phyloP scores from a whole-genome alignment of 2,888 invertebrate species.

The Tyria jacobaeae region DNA sequence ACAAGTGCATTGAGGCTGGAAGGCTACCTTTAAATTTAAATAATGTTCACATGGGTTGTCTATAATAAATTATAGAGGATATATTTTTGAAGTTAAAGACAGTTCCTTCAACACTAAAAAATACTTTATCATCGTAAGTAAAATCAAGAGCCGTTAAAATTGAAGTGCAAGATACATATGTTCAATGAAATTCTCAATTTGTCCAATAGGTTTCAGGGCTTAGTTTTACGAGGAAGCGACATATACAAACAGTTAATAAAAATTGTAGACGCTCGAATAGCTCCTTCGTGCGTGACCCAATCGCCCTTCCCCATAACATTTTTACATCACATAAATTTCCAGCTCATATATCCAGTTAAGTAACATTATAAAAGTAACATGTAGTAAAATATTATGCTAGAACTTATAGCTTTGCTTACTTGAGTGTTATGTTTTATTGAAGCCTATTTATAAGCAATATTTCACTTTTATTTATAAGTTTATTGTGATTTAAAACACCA shows the following conservation, averaged over 20 bases:
- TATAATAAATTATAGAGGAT: too few species aligned
- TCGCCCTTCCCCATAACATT: conserved; percentile 58
- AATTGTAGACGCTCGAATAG: conserved; percentile 48
- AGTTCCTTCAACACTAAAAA: too few species aligned
- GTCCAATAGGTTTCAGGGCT: conserved; percentile 41
- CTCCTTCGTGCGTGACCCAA: conserved; percentile 56
- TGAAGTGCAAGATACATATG: conserved; percentile 24
- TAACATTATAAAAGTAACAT: conserved; percentile 66
- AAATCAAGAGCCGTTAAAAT: conserved; percentile 11
- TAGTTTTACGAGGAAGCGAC: conserved; percentile 50
- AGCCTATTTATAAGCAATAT: conserved; percentile 8
- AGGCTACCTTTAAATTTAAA: too few species aligned
- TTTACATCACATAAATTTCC: conserved; percentile 65
- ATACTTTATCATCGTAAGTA: neutral
- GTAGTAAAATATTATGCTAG: conserved; percentile 61
- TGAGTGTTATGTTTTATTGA: conserved; percentile 15
- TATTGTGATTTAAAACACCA: neutral
- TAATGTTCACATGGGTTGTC: too few species aligned
- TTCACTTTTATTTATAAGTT: conserved; percentile 10
- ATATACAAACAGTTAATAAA: conserved; percentile 63
- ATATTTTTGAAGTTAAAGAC: too few species aligned
- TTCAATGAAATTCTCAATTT: conserved; percentile 32
- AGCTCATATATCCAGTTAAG: conserved; percentile 65
- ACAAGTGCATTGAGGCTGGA: too few species aligned
- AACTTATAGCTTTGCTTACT: conserved; percentile 24